Percentiles rank a stretch among this genome's conserved stretches.
phyloP scores from a whole-genome alignment of 1,140 invertebrate genomes.

The Drosophila takahashii region DNA sequence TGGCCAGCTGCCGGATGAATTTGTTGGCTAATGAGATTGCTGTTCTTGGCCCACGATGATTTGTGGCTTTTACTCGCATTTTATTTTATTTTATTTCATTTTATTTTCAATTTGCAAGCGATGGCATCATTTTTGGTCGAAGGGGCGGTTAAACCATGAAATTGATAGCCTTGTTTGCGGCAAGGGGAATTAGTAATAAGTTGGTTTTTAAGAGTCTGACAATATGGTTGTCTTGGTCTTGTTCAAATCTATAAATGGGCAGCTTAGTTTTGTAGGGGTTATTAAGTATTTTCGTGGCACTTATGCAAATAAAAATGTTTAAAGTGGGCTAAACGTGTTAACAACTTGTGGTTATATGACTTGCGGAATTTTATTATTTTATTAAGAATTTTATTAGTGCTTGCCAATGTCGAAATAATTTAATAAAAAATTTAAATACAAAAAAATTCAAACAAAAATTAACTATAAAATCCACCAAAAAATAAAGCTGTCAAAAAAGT shows the following conservation, averaged over 20 bases:
- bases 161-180: conserved; percentile 14
- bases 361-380: background rate
- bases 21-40: conserved; percentile 36
- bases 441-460: background rate
- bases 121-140: conserved; percentile 43
- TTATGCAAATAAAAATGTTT: background rate
- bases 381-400: no score
- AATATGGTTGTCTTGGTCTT: background rate
- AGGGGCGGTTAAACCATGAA: conserved; percentile 25
- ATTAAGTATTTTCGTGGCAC: background rate
- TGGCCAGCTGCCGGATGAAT: conserved; percentile 70
- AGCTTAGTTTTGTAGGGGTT: background rate
- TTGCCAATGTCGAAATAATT: background rate
- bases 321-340: background rate
- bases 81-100: conserved; percentile 12
- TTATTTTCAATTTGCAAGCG: conserved; percentile 30
- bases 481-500: conserved; percentile 1
- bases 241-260: background rate
- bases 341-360: background rate
- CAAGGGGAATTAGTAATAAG: background rate
- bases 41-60: conserved; percentile 35
- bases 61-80: conserved; percentile 18
- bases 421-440: background rate
- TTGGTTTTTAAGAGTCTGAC: conserved; percentile 1
- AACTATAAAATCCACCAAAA: background rate